Evolutionary conservation across 2,888 invertebrate genomes (phyloP), one percentile per base, ranked within the genome.

Genomic region (Prenolepis imparis): DNA sequence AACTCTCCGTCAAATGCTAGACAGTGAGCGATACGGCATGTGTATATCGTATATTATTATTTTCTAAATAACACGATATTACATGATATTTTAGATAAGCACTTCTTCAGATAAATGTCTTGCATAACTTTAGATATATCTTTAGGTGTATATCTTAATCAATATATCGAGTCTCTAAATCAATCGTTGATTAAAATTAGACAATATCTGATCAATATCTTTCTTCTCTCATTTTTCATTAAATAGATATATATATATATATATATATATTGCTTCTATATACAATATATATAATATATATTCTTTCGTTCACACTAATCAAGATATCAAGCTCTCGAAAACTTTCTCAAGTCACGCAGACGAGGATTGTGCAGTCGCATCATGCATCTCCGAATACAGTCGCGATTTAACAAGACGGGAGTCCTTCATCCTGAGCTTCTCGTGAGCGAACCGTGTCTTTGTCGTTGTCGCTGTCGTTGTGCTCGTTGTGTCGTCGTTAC

Each of bases 401-500:
- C 77, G 39, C 75, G 81, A 66, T 84, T 84, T 83, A 89, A 89
- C 89, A 89, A 87, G 89, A 89, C 86, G 68, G 82, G 81, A 86
- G 84, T 86, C 89, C 84, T 73, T 82, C 86, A 68, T 84, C 86
- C 87, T 72, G 72, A 82, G 52, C 52, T 36, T 36, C 67, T 36
- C 67, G 83, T 84, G 28, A 28, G 28, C 88, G 82, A 77, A 36
- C 52, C 84, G 77, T 66, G 75, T 84, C 84, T 18, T 83, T 84
- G 82, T 68, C 70, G 74, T 36, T 63, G 83, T 81, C 52, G 72
- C 67, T 78, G 83, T 86, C 80, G 85, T 88, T 85, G 89, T 89
- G 80, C 88, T 73, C 88, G 88, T 88, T 87, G 87, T 84, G 87
- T 87, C 84, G 89, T 89, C 88, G 89, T 89, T 89, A 89, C 84